Evolutionary conservation across 2,888 invertebrate genomes (phyloP), one percentile per base, ranked within the genome.

Genomic region (Drosophila mimetica): DNA sequence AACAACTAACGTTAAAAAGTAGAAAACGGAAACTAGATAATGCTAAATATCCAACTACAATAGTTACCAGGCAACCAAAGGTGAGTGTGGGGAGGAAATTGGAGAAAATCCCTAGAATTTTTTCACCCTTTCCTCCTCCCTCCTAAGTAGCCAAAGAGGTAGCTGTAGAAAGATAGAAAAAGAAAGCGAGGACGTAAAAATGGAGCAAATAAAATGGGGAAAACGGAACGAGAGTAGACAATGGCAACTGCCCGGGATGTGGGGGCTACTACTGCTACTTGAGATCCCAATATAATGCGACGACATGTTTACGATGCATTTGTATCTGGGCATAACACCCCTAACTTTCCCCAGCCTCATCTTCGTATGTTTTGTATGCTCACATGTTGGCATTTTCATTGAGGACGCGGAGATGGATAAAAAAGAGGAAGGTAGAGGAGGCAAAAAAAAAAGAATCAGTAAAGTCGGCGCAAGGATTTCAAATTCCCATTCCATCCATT

Each of bases 221-320:
- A 16, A 63, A 55, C 8, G 32, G 37, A 52, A 47, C n/a, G 46
- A 13, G 13, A 55, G 46, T 51, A 66, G 50, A 71, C 54, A 48
- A 70, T 71, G 74, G 59, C 55, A 71, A 63, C 67, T 51, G 58
- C 28, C 39, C 25, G 70, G 70, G 53, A 65, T 73, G 77, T 75
- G 67, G 69, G 74, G n/a, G n/a, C n/a, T n/a, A n/a, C 79, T 59
- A 72, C 75, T 76, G 74, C 79, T 59, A 72, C 75, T 76, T 59
- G 67, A 76, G 72, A 65, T 75, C 75, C 79, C 71, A 78, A 84
- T 81, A 78, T 75, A 80, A 72, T 71, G 65, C 70, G 72, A 59
- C 60, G 76, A 79, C 82, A 84, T 81, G 67, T 84, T 81, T 75
- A 81, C 85, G 85, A 77, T 81, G 79, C 79, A 84, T 71, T 81